Conservation (phyloP, 2,888 invertebrate genomes). For the Drosophila fulvimacula region DNA sequence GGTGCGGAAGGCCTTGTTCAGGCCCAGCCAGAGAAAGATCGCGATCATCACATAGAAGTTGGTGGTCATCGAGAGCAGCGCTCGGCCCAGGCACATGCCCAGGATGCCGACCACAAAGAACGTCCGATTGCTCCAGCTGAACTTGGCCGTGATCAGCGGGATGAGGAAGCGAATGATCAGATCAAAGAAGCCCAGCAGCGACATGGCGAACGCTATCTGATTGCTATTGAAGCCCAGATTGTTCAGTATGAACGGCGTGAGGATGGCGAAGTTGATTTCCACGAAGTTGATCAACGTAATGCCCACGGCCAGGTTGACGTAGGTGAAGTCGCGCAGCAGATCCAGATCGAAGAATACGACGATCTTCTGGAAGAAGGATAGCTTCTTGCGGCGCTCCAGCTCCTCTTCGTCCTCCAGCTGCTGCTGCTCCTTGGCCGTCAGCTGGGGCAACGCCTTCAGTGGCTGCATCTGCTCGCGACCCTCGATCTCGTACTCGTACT, state of each 20-base stretch:
- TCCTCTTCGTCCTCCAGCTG: constrained; percentile 65
- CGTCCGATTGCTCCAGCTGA: constrained; percentile 89
- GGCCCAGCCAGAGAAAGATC: constrained; percentile 88
- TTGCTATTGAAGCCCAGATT: constrained; percentile 87
- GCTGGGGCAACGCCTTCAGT: background rate
- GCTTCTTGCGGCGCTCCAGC: constrained; percentile 69
- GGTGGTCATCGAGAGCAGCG: constrained; percentile 86
- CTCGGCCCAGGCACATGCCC: constrained; percentile 88
- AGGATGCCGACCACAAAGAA: constrained; percentile 89
- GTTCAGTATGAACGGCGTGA: constrained; percentile 89
- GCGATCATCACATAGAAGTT: constrained; percentile 86
- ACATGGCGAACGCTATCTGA: constrained; percentile 89
- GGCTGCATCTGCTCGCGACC: constrained; percentile 18
- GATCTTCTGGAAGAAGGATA: constrained; percentile 87
- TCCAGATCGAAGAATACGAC: constrained; percentile 90
- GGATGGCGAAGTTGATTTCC: constrained; percentile 90
- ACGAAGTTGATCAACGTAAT: constrained; percentile 90
- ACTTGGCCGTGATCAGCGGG: constrained; percentile 88
- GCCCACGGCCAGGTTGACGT: constrained; percentile 89
- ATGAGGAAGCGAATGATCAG: constrained; percentile 88
- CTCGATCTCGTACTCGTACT: constrained; percentile 20
- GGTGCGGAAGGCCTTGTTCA: constrained; percentile 90
- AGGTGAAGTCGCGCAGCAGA: constrained; percentile 88
- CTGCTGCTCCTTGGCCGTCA: constrained; percentile 56
- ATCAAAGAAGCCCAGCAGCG: constrained; percentile 88